Evolutionary conservation across 2,797 vertebrate genomes (phyloP), one percentile per base, ranked within the genome.

Genomic region (Diplodus puntazzo): DNA sequence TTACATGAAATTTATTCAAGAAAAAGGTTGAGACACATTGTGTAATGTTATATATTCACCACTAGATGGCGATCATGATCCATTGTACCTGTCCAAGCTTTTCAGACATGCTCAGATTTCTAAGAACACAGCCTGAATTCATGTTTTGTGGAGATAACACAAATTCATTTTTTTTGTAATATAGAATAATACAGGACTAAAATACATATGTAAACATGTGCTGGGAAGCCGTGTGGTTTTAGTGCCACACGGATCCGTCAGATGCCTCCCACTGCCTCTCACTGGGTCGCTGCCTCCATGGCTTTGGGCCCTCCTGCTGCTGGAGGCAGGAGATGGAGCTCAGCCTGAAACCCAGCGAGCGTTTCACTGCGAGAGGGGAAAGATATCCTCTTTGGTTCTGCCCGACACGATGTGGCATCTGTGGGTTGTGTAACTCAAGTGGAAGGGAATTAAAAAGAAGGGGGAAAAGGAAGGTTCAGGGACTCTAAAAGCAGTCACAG

Each of bases 391-490:
- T 80, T 74, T 64, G 75, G 75, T 87, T 81, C 75, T 71, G 55
- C 59, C 67, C 66, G 52, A 87, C 86, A 64, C 20, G 72, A 89
- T 86, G 89, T 83, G 87, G 80, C 89, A 89, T 90, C 79, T 91
- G 85, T 60, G 81, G 86, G 78, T 77, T 77, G 84, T 88, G 84
- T 87, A 89, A 90, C 73, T 90, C 69, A 77, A 89, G 83, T 84
- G 80, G 89, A 89, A 86, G 75, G 75, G 81, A 87, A 81, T 87
- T 78, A 83, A 34, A 34, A 34, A 76, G 69, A 70, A 23, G 68
- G 72, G 68, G 71, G 66, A 75, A 63, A 76, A 60, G 73, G 70
- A 77, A 59, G 55, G 69, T 85, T 73, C 18, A 81, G 67, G 73
- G 69, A 43, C 57, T 85, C 73, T 79, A 67, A 83, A 78, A 77